Evolutionary conservation across 2,797 vertebrate species (phyloP).

Genomic region (Buphagus erythrorhynchus): DNA sequence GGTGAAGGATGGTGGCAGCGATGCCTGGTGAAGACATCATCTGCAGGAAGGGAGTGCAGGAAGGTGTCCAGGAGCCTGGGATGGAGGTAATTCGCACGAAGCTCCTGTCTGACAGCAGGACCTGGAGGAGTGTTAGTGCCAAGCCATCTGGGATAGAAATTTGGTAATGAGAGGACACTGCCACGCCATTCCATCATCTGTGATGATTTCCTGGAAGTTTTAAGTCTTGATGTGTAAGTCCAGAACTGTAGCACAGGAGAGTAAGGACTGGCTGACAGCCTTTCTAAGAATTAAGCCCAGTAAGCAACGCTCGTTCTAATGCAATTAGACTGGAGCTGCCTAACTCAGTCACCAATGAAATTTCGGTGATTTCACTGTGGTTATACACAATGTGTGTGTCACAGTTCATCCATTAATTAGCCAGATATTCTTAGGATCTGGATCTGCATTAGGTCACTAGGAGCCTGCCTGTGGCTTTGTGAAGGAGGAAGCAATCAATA

Average conservation of each 20-base stretch:
- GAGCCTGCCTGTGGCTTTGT: not conserved
- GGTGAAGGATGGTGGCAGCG: not conserved
- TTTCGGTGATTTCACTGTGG: not conserved
- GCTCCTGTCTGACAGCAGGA: conserved; percentile 10
- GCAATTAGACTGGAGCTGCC: not conserved
- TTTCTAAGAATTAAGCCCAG: not conserved
- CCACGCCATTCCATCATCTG: not conserved
- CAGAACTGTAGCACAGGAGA: not conserved
- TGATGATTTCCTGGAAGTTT: not conserved
- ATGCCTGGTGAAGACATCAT: not conserved
- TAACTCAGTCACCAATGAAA: not conserved
- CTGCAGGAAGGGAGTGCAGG: not conserved
- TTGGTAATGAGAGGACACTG: not conserved
- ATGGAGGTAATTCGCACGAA: not conserved
- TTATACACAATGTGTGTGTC: not conserved
- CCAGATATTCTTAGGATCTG: not conserved
- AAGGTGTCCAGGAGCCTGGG: not conserved
- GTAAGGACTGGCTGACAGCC: not conserved
- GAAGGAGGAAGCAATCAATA: not conserved
- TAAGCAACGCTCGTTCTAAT: not conserved
- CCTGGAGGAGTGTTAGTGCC: not conserved
- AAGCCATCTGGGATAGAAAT: conserved; percentile 39
- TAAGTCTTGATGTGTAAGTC: not conserved
- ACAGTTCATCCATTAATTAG: not conserved
- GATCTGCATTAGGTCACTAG: not conserved